Percentiles rank a stretch among this genome's conserved stretches.
Evolutionary conservation across 2,113 vertebrate genomes (phyloP).

Genomic region (Pao palembangensis): DNA sequence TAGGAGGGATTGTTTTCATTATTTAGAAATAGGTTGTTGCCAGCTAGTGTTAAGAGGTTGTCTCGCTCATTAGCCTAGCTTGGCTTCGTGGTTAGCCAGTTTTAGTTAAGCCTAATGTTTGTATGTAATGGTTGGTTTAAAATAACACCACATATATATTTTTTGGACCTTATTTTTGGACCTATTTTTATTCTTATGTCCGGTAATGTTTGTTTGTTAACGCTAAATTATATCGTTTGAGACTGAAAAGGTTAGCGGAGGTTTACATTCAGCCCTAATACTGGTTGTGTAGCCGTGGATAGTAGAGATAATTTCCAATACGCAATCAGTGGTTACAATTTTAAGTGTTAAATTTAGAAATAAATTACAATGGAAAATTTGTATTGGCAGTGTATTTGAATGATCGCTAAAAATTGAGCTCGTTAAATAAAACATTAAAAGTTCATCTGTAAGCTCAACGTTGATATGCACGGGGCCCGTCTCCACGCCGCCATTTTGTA

Average conservation of each 20-base stretch:
- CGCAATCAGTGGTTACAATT: too few relatives aligned
- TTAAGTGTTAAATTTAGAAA: too few relatives aligned
- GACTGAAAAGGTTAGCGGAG: background rate
- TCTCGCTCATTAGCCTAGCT: slow-evolving; percentile 33
- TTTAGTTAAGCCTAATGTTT: rapidly evolving
- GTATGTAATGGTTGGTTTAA: background rate
- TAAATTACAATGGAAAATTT: too few relatives aligned
- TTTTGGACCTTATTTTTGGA: background rate
- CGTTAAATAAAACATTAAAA: background rate
- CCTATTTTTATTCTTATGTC: background rate
- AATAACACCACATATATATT: background rate
- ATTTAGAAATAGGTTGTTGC: slow-evolving; percentile 31
- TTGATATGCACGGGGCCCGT: slow-evolving; percentile 52
- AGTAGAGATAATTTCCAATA: background rate
- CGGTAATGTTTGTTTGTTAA: background rate
- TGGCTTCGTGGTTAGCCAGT: slow-evolving; percentile 6
- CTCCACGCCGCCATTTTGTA: slow-evolving; percentile 79
- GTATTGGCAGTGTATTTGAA: background rate
- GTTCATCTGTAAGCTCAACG: background rate
- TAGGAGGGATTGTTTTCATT: slow-evolving; percentile 10
- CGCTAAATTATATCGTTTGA: background rate
- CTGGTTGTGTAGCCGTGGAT: slow-evolving; percentile 5
- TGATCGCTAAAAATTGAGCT: too few relatives aligned
- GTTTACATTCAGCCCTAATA: background rate
- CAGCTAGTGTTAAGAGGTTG: slow-evolving; percentile 22